Base-by-base conservation (phyloP, 2,113 vertebrate genomes). In the Coryphaenoides rupestris region DNA sequence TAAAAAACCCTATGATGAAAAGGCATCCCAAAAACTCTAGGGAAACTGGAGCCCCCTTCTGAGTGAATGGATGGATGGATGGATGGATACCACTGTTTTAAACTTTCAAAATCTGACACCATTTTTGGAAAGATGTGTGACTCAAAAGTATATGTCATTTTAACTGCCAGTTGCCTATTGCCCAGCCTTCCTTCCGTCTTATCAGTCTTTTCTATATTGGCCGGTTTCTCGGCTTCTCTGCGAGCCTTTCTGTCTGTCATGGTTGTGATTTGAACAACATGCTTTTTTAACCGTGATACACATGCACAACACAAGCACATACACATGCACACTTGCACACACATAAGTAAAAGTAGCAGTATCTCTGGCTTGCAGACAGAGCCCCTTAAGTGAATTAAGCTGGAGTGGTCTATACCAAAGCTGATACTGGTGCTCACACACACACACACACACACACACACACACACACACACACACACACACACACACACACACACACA, bases 371-470 rank as follows among this genome's bases (percentile, higher is more conserved):
- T 46, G 77, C 77, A 85, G 69, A 73, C 71, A 65, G 67, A 68
- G 81, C 80, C 73, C 79, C 68, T 66, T 76, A 79, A 84, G 66
- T 78, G 81, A 82, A 82, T 83, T 83, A 85, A 82, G 76, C 62
- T 58, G 71, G 63, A 74, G 77, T 82, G 81, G 77, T 75, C 69
- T 75, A 45, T 49, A 61, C 63, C 75, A 75, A 71, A 83, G 73
- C 71, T 75, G 81, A 84, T 73, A 80, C 71, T 73, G 62, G 64
- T 58, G 46, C 68, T 56, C 2, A 46, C 21, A 55, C 13, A 23
- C 54, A 55, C 21, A 55, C 13, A 15, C 10, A 19, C 10, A 21
- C 21, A 23, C 5, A 58, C n/a, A 57, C 47, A 69, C 56, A 9
- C 17, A 12, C 10, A 55, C 5, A 19, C 3, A 21, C 4, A 55